Percentiles rank a stretch among this genome's conserved stretches.
phyloP scores from a whole-genome alignment of 2,113 vertebrate genomes.

The Dipodomys merriami region DNA sequence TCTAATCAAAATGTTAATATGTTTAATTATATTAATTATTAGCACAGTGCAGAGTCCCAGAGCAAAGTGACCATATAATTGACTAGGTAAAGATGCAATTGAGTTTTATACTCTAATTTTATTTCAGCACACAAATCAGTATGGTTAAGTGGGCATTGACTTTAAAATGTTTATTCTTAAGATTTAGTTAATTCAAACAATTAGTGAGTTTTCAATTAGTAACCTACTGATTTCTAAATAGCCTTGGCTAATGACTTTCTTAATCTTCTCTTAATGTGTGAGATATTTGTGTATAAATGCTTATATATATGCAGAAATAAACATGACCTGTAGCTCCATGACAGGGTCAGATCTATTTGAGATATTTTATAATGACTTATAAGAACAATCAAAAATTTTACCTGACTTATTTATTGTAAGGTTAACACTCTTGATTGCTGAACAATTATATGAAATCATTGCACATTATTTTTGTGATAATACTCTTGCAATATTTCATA shows the following conservation, averaged over 20 bases:
- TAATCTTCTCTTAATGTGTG: constrained; percentile 15
- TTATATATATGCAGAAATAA: neutral
- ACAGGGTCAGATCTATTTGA: neutral
- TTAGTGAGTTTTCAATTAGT: neutral
- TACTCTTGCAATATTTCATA: neutral
- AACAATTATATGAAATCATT: neutral
- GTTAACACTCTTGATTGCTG: neutral
- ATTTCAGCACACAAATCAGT: neutral
- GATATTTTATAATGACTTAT: neutral
- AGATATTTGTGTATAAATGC: neutral
- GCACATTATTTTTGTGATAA: neutral
- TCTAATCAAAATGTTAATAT: neutral
- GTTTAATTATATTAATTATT: constrained; percentile 18
- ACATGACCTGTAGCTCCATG: neutral
- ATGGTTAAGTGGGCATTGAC: neutral
- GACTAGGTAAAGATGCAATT: neutral
- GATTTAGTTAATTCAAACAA: constrained; percentile 13
- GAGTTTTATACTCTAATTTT: neutral
- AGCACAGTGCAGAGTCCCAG: neutral
- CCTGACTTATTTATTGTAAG: neutral
- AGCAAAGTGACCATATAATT: neutral
- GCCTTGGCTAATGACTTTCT: neutral
- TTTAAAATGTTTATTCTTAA: neutral
- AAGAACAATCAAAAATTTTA: constrained; percentile 12
- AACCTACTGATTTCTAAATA: neutral